phyloP scores from a whole-genome alignment of 2,113 vertebrate species.

The Esox niger region DNA sequence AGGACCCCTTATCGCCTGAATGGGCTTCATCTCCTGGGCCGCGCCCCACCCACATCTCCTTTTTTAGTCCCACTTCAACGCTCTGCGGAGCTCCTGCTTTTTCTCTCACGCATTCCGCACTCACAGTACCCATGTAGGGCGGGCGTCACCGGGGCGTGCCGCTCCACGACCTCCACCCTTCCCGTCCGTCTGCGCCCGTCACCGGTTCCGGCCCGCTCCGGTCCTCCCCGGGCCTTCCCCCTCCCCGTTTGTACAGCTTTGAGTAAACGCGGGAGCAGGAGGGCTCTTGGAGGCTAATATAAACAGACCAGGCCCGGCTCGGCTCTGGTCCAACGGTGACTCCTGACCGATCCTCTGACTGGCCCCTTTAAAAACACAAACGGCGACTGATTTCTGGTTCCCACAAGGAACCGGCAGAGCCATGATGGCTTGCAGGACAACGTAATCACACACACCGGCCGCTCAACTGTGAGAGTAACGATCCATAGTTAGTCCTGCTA shows the following conservation, averaged over 20 bases:
- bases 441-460: slow-evolving; percentile 21
- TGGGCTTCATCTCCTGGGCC: slow-evolving; percentile 7
- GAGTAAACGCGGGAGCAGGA: neutral
- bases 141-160: neutral
- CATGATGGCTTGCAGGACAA: slow-evolving; percentile 4
- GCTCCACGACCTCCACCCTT: neutral
- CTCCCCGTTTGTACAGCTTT: neutral
- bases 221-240: neutral
- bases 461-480: slow-evolving; percentile 21
- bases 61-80: neutral
- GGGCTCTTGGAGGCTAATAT: slow-evolving; percentile 10
- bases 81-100: neutral
- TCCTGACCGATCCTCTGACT: slow-evolving; percentile 13
- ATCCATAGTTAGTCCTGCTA: slow-evolving; percentile 15
- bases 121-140: neutral
- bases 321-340: slow-evolving; percentile 20
- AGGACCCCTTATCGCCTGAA: slow-evolving; percentile 22
- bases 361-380: neutral
- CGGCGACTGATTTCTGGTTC: slow-evolving; percentile 5
- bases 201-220: neutral
- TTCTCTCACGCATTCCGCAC: slow-evolving; percentile 25
- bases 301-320: slow-evolving; percentile 17
- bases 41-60: slow-evolving; percentile 7
- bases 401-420: slow-evolving; percentile 1
- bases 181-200: neutral